phyloP scores from a whole-genome alignment of 1,140 invertebrate species.

The Zophobas atratus region DNA sequence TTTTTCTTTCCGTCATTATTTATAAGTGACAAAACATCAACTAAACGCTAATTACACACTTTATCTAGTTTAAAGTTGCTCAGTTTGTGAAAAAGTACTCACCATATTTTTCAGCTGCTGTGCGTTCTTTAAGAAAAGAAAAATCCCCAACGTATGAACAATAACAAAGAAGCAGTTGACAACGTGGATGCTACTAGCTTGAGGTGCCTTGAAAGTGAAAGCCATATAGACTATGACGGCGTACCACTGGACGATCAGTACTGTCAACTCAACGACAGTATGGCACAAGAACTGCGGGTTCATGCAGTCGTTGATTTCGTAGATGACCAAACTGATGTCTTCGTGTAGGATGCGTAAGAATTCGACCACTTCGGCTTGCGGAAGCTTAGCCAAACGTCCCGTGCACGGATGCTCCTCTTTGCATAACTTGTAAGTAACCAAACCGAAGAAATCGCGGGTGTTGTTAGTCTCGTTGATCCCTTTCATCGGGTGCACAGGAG shows the following conservation, averaged over 20 bases:
- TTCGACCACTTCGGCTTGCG: constrained; percentile 57
- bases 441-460: constrained; percentile 55
- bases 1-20: too few species aligned
- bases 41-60: too few species aligned
- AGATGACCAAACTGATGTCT: constrained; percentile 61
- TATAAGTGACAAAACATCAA: too few species aligned
- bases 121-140: constrained; percentile 60
- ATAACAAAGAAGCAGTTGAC: constrained; percentile 60
- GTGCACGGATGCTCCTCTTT: constrained; percentile 53
- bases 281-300: constrained; percentile 63
- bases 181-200: constrained; percentile 59
- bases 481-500: constrained; percentile 59
- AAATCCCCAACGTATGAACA: constrained; percentile 59
- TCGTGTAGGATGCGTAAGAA: constrained; percentile 61
- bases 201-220: constrained; percentile 53
- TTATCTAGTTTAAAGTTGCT: too few species aligned
- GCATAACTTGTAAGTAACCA: constrained; percentile 60
- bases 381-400: constrained; percentile 43
- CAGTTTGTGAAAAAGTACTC: constrained; percentile 37
- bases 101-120: constrained; percentile 61
- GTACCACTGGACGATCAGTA: constrained; percentile 64
- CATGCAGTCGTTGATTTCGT: constrained; percentile 59
- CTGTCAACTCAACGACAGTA: constrained; percentile 59
- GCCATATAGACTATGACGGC: constrained; percentile 62
- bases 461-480: constrained; percentile 60